A percentile compares a stretch with the other conserved stretches of the same genome.
phyloP scores from a whole-genome alignment of 2,113 vertebrate species.

The Aptenodytes patagonicus region DNA sequence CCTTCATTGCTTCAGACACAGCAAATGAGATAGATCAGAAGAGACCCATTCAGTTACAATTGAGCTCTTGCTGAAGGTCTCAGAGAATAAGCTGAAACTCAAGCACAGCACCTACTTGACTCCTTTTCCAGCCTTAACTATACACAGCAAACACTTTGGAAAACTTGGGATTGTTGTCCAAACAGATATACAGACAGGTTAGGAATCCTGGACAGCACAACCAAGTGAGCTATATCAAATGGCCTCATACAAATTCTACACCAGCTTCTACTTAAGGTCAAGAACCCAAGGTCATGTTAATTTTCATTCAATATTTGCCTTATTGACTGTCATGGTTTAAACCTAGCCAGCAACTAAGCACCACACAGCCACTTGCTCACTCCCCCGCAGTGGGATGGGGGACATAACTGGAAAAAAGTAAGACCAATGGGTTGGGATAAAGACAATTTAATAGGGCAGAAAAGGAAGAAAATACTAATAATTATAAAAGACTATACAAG shows the following conservation, averaged over 20 bases:
- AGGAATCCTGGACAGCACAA: background rate
- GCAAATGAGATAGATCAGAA: background rate
- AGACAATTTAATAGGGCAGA: too few species aligned
- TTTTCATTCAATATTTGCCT: background rate
- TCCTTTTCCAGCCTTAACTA: background rate
- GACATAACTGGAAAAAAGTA: too few species aligned
- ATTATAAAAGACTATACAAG: too few species aligned
- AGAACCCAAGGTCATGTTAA: background rate
- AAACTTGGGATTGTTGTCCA: background rate
- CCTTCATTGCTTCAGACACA: background rate
- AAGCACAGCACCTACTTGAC: background rate
- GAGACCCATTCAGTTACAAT: background rate
- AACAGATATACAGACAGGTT: background rate
- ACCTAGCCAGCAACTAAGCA: too few species aligned
- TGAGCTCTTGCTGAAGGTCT: background rate
- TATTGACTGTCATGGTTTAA: too few species aligned
- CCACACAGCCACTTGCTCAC: too few species aligned
- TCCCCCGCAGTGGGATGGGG: too few species aligned
- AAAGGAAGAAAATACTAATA: too few species aligned
- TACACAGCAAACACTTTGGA: background rate
- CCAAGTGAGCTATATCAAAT: background rate
- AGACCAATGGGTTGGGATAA: too few species aligned
- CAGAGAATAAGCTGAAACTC: background rate
- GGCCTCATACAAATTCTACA: background rate
- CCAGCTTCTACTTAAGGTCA: background rate